phyloP scores from a whole-genome alignment of 2,113 vertebrate species.

The Syngnathoides biaculeatus region DNA sequence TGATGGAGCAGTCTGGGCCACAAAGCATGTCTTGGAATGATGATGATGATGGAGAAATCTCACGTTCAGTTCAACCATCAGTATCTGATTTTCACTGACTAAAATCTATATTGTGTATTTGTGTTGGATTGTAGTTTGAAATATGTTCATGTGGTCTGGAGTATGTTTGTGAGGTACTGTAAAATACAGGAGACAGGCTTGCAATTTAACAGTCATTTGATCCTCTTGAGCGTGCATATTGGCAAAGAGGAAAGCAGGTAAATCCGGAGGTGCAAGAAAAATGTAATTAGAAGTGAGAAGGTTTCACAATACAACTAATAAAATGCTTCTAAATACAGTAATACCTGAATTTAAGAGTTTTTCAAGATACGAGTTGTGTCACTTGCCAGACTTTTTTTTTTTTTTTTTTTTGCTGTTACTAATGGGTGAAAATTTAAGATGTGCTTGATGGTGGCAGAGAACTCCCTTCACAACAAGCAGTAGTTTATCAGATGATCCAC shows the following conservation, averaged over 20 bases:
- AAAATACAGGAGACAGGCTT: neutral
- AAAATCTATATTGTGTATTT: slow-evolving; percentile 12
- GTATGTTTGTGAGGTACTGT: neutral
- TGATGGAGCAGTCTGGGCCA: slow-evolving; percentile 59
- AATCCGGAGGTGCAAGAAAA: neutral
- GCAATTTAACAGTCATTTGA: neutral
- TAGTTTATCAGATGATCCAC: neutral
- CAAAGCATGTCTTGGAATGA: slow-evolving; percentile 31
- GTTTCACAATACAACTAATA: neutral
- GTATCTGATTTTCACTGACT: slow-evolving; percentile 25
- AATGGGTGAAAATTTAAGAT: no score
- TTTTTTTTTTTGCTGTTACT: no score
- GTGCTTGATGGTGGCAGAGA: no score
- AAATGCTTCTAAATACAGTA: neutral
- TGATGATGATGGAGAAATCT: slow-evolving; percentile 14
- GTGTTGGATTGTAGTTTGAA: neutral
- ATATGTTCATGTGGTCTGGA: neutral
- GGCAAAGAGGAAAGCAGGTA: neutral
- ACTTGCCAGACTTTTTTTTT: no score
- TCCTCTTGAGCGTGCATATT: neutral
- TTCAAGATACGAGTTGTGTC: no score
- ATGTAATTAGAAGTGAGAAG: neutral
- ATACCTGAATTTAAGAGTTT: no score
- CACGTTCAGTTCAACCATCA: slow-evolving; percentile 18
- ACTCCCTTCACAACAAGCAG: neutral